Base-by-base conservation (phyloP, 1,140 invertebrate genomes). In the Nasonia vitripennis region DNA sequence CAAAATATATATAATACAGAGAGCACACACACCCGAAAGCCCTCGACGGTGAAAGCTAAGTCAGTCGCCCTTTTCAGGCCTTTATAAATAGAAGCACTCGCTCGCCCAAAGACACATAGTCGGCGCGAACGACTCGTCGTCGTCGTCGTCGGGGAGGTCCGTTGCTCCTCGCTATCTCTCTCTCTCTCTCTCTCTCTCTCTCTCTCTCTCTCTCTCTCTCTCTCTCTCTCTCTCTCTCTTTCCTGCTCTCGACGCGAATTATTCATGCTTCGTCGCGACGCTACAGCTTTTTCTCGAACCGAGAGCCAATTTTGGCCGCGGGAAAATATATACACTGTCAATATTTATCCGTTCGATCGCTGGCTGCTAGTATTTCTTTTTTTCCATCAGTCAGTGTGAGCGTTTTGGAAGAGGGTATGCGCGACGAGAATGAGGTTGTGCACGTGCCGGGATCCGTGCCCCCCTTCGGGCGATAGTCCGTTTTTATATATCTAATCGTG, bases 1-100 rank as follows among this genome's bases (percentile, higher is more conserved):
- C 6, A 45, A 37, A 37, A 37, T 37, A 45, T 45, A 45, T 45
- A 45, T 45, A 45, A 45, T 45, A 37, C 34, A 6, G 34, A 45
- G 41, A 45, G 41, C 41, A 45, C 41, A 45, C 55, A 62, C 6
- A n/a, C 55, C 0, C 5, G n/a, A 17, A 62, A 7, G 55, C n/a
- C 2, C 6, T 20, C 55, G 55, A n/a, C 55, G 55, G 17, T 62
- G 55, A 62, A 62, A 62, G 55, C 55, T 62, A 62, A 45, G 41
- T 45, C 55, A 62, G 4, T 71, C 27, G 31, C 20, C 27, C 55
- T 45, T 70, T 62, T 80, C 31, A 41, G 45, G 17, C 20, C 20
- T 70, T 17, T 80, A 70, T 80, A 80, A 80, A 80, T 80, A 80
- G 34, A 70, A 41, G 2, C 7, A 11, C 23, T 71, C 55, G 55